Base-by-base conservation (phyloP, 2,113 vertebrate species). In the Corynorhinus townsendii region DNA sequence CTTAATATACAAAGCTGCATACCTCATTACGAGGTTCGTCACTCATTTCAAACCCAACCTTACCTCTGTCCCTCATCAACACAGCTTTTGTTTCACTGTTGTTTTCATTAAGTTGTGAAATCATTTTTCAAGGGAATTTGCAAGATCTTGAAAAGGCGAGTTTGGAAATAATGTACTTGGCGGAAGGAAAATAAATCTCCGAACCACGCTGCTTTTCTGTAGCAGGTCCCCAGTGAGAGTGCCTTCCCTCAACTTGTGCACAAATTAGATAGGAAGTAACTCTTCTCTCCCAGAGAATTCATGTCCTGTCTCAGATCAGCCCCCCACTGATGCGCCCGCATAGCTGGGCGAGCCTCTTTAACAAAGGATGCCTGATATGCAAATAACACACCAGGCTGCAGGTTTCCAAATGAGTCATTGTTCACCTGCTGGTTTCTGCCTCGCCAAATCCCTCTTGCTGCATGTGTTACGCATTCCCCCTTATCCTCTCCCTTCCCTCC, bases 1-100 rank as follows among this genome's bases (percentile, higher is more conserved):
- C 95, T 98, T 97, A 95, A 96, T 98, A 98, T 97, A 98, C 97
- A 97, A 97, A 98, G 90, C 91, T 90, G 96, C 98, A 97, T 96
- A 98, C 95, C 90, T 97, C 96, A 95, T 97, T 97, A 96, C 1
- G 83, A 97, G 96, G 89, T 95, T 91, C 64, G 73, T 94, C 95
- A 96, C 94, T 97, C 96, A 97, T 93, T 96, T 91, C 90, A 52
- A 87, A 84, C 75, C 59, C 96, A 95, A 20, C 75, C 84, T 96
- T 97, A 95, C 93, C 95, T 95, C 93, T 91, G 38, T 92, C 73
- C 40, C 30, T 97, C 89, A 91, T 45, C 68, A 93, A 79, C 87
- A 2, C 33, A 28, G 91, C 97, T 89, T 97, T 97, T 93, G 92
- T 89, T 80, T 80, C 91, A 76, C 87, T 98, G 91, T 92, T 98